Conservation (phyloP, 2,888 invertebrate genomes). For the Callinectes sapidus region DNA sequence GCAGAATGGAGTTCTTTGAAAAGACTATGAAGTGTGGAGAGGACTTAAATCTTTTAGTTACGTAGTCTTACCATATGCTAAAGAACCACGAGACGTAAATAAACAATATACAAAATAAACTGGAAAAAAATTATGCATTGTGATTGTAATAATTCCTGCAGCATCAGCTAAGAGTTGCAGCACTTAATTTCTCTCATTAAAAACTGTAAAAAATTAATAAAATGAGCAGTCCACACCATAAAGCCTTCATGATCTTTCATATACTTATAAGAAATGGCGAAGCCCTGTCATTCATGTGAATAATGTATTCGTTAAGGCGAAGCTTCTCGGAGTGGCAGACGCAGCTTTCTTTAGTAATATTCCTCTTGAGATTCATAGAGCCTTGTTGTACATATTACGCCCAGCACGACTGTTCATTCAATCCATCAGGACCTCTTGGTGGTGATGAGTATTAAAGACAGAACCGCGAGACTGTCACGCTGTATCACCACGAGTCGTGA, state of each 20-base stretch:
- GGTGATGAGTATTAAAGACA: background rate
- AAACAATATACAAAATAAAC: background rate
- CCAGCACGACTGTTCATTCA: background rate
- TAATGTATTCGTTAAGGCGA: background rate
- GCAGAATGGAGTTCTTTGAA: background rate
- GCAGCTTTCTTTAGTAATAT: background rate
- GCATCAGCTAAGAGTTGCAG: background rate
- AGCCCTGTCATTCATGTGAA: background rate
- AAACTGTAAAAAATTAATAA: no score
- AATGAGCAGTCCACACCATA: background rate
- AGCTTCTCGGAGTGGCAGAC: background rate
- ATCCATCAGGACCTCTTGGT: background rate
- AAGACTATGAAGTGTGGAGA: background rate
- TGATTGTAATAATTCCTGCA: background rate
- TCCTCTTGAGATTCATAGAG: background rate
- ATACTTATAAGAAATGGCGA: background rate
- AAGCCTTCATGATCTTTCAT: background rate
- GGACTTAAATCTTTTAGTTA: background rate
- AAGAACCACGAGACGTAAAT: background rate
- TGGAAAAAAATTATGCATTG: background rate
- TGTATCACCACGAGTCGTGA: background rate
- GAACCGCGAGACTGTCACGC: background rate
- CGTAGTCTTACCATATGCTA: background rate
- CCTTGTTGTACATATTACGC: background rate
- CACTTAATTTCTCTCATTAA: background rate